phyloP scores from a whole-genome alignment of 2,797 vertebrate species.

The Hafferia zeledoni region DNA sequence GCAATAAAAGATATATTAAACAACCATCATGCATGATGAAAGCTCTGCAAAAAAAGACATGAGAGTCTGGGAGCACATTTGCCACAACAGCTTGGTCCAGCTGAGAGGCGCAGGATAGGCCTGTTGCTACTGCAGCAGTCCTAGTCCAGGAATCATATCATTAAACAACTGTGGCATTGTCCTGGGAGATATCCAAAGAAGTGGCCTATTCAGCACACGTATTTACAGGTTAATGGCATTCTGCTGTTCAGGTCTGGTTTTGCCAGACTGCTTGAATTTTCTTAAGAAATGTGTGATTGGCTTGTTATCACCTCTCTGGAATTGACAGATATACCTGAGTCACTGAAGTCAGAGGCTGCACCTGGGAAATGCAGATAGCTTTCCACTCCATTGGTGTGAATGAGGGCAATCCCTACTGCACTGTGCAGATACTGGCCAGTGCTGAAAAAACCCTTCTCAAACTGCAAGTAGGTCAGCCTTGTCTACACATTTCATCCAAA shows the following conservation, averaged over 20 bases:
- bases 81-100: background rate
- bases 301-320: background rate
- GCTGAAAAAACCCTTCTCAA: background rate
- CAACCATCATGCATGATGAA: background rate
- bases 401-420: accelerated
- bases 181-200: background rate
- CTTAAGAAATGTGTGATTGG: background rate
- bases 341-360: background rate
- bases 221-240: background rate
- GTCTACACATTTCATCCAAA: background rate
- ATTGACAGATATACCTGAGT: background rate
- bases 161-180: background rate
- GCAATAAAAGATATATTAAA: background rate
- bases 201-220: background rate
- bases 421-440: background rate
- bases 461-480: background rate
- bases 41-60: background rate
- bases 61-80: background rate
- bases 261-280: background rate
- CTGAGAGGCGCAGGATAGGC: background rate
- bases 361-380: background rate
- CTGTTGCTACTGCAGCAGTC: background rate
- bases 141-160: background rate
- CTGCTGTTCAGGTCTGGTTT: background rate
- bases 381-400: background rate